Evolutionary conservation across 2,113 vertebrate genomes (phyloP), one percentile per base, ranked within the genome.

Genomic region (Columba livia): DNA sequence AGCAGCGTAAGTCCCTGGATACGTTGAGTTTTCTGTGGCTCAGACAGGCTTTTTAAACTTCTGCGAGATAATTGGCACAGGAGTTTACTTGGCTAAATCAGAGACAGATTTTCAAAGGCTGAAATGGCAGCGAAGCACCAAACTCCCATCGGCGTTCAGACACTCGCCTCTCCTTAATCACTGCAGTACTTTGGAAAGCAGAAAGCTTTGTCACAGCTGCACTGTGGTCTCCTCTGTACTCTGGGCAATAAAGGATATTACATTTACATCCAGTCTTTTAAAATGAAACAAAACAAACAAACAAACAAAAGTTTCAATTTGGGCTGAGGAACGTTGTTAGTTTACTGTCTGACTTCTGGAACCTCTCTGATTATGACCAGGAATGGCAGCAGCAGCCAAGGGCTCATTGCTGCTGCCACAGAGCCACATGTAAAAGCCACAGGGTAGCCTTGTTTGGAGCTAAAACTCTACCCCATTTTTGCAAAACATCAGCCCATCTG

Each of bases 51-150:
- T 79, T 94, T 83, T 67, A 91, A 75, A 83, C 72, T 89, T 86
- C 34, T 74, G 20, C 5, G 3, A 89, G 78, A 69, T 92, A 93
- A 83, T 62, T 86, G 90, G 71, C 57, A 42, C 62, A 64, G 54
- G 71, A 92, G 62, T 86, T 91, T 89, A 83, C 58, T 66, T 80
- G 72, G 67, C 85, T 94, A 91, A 85, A 93, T 89, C 69, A 87
- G 77, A 87, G 53, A 66, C 66, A 89, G 42, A 40, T 64, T 83
- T 91, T 79, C 88, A 94, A 91, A 94, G 85, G 48, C 72, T 83
- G 42, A 85, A 86, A 93, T 38, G 29, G 88, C 81, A 62, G 66
- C 5, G 53, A 89, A 93, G 72, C 32, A 61, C 67, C 85, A 34
- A 83, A 83, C 48, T 86, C 90, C 80, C 36, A 71, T n/a, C 1